Base-by-base conservation (phyloP, 1,140 invertebrate species). In the Drosophila carrolli region DNA sequence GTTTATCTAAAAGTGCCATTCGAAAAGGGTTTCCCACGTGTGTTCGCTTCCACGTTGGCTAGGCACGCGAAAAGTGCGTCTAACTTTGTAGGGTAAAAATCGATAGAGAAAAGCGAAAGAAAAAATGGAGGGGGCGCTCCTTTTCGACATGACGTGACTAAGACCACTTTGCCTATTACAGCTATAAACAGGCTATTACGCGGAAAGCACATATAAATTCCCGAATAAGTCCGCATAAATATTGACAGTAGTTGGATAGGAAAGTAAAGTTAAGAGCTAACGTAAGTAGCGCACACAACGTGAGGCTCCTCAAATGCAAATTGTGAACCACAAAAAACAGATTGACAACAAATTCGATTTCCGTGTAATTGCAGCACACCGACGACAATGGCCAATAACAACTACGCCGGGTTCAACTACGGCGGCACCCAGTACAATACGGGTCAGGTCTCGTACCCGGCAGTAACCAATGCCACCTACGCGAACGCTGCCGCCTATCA, bases 371-470 rank as follows among this genome's bases (percentile, higher is more conserved):
- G 78, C 81, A 75, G 72, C 16, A 53, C 16, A 51, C 47, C 48
- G 27, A 48, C 47, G 46, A 68, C 66, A 78, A 97, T 97, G 97
- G 96, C 97, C 93, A 96, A 96, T 93, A 97, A 97, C 94, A 97
- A 97, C 95, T 97, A 97, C 94, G 97, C 97, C 93, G 97, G 97
- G 88, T 97, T 97, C 95, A 96, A 96, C 91, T 97, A 97, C 93
- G 96, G 96, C 84, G 96, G 96, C 93, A 97, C 97, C 88, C 97
- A 97, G 94, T 97, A 97, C 93, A 96, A 96, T 95, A 68, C 86
- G 54, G 82, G 82, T n/a, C 82, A 90, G 56, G 80, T 88, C n/a
- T 70, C 88, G 32, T 92, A 92, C 58, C 90, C 91, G 58, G 91
- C 89, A 37, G 89, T 91, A 70, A 91, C 91, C 27, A 90, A 92